Evolutionary conservation across 2,113 vertebrate species (phyloP).

Genomic region (Numenius arquata): DNA sequence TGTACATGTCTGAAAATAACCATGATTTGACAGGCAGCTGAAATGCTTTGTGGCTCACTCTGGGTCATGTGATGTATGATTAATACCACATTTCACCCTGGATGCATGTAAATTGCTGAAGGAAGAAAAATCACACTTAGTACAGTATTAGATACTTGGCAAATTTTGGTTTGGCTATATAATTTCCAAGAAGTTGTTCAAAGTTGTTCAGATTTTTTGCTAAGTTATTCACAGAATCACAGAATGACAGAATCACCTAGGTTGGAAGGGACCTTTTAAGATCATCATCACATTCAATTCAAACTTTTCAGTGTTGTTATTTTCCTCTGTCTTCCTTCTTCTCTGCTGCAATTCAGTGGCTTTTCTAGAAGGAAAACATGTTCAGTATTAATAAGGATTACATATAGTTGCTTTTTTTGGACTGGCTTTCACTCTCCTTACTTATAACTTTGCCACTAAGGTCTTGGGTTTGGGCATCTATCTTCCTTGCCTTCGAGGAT

Average conservation of each 20-base stretch:
- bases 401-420: not conserved
- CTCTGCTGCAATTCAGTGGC: not conserved
- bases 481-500: not conserved
- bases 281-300: not conserved
- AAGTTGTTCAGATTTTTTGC: not conserved
- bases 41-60: not conserved
- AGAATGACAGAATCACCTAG: too few species aligned
- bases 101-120: not conserved
- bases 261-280: too few species aligned
- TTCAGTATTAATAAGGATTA: not conserved
- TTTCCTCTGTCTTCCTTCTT: not conserved
- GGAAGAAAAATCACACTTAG: not conserved
- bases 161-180: not conserved
- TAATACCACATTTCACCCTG: not conserved
- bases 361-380: not conserved
- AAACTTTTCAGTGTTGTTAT: not conserved
- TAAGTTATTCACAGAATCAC: not conserved
- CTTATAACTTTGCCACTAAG: not conserved
- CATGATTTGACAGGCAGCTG: not conserved
- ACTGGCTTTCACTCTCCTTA: not conserved
- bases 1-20: not conserved
- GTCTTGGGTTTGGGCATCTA: not conserved
- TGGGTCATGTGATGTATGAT: not conserved
- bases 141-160: not conserved
- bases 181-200: not conserved